Conservation (phyloP, 2,113 vertebrate genomes). For the Cromileptes altivelis region DNA sequence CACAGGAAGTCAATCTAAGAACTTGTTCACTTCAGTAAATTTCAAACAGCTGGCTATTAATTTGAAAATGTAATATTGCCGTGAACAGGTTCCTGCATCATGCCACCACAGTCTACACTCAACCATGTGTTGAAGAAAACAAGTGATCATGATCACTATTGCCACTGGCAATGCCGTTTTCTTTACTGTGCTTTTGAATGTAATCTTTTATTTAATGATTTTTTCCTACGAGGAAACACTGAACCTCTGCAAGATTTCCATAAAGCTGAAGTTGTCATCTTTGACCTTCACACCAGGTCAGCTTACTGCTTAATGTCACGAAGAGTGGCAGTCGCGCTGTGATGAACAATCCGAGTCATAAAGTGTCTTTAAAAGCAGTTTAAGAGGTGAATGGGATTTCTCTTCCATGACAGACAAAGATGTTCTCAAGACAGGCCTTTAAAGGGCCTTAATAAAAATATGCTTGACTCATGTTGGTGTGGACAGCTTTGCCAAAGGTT, state of each 20-base stretch:
- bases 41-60: slow-evolving; percentile 31
- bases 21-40: slow-evolving; percentile 16
- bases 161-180: background rate
- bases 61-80: slow-evolving; percentile 35
- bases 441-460: slow-evolving; percentile 53
- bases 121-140: background rate
- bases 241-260: slow-evolving; percentile 30
- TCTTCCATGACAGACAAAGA: slow-evolving; percentile 64
- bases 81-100: slow-evolving; percentile 15
- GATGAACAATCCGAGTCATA: slow-evolving; percentile 57
- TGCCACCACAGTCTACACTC: slow-evolving; percentile 8
- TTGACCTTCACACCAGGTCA: slow-evolving; percentile 68
- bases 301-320: slow-evolving; percentile 40
- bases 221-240: background rate
- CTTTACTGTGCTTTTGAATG: background rate
- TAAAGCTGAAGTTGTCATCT: slow-evolving; percentile 44
- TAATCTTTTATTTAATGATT: too few species aligned
- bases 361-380: slow-evolving; percentile 45
- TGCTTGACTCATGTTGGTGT: slow-evolving; percentile 31
- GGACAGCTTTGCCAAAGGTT: slow-evolving; percentile 65
- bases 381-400: slow-evolving; percentile 34
- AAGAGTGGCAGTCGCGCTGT: slow-evolving; percentile 44
- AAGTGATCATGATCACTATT: background rate
- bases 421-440: slow-evolving; percentile 60
- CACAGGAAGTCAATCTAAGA: slow-evolving; percentile 33